Evolutionary conservation across 2,797 vertebrate species (phyloP), one percentile per base, ranked within the genome.

Genomic region (Arremon brunneinucha): DNA sequence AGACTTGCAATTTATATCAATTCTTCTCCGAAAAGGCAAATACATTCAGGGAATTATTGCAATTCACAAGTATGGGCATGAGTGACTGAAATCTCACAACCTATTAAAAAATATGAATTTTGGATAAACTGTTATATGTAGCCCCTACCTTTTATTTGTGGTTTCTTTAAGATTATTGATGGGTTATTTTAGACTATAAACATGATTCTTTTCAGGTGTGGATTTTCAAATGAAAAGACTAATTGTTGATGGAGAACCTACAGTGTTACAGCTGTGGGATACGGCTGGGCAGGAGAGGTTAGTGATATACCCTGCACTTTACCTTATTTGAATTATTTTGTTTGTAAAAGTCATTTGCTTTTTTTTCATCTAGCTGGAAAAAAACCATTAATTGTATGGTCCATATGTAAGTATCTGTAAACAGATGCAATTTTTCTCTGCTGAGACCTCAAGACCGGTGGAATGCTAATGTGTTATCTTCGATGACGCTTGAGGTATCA

Each of bases 191-290:
- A 60, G 7, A 41, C 52, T 84, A 4, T 89, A 34, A 5, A 3
- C 11, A 26, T 87, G 27, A 64, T 85, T 77, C 21, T 94, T 95
- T 97, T 85, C 59, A 99, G 99, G 99, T 62, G 99, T 99, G 68
- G 99, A 99, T 97, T 99, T 99, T 97, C 99, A 99, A 95, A 99
- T 99, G 98, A 99, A 99, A 97, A 99, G 98, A 16, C 95, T 99
- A 30, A 95, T 99, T 34, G 98, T 99, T 53, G 99, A 99, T 23
- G 99, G 99, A 95, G 99, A 99, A 64, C 98, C 97, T 17, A 98
- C 98, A 35, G 96, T 99, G 32, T 96, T 99, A 55, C 99, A 99
- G 55, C 95, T 99, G 22, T 99, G 99, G 99, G 99, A 99, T 91
- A 99, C 99, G 3, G 98, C 99, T 47, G 99, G 99, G 57, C 99